A percentile compares a stretch with the other conserved stretches of the same genome.
These are phyloP conservation scores for Nasonia giraulti DNA, from an alignment of 1,140 invertebrate genomes.

Conservation along the genomic window DNA sequence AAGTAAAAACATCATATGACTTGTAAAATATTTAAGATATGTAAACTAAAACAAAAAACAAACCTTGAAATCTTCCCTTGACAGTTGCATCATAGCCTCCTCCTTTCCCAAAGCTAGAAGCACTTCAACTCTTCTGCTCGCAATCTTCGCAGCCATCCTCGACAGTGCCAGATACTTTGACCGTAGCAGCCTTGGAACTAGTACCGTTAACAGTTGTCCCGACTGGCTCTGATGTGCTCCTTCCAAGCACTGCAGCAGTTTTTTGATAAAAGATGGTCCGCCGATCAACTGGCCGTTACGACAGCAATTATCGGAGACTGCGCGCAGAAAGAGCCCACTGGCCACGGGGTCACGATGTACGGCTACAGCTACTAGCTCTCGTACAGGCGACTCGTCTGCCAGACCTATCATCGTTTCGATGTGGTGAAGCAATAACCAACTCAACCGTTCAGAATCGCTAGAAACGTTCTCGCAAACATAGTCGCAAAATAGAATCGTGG, in stretches of 20 bases:
- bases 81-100: constrained; percentile 76
- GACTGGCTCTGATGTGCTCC: constrained; percentile 81
- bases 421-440: constrained; percentile 86
- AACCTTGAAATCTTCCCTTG: constrained; percentile 76
- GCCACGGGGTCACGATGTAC: constrained; percentile 80
- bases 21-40: not conserved
- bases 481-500: constrained; percentile 81
- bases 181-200: constrained; percentile 78
- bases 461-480: constrained; percentile 81
- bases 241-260: constrained; percentile 78
- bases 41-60: not conserved
- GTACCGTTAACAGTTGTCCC: constrained; percentile 77
- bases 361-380: constrained; percentile 77
- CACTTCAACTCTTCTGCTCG: constrained; percentile 79
- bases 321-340: constrained; percentile 83
- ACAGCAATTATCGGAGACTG: constrained; percentile 78
- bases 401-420: constrained; percentile 80
- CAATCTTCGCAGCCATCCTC: constrained; percentile 78
- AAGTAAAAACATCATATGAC: not conserved
- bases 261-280: constrained; percentile 75
- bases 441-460: constrained; percentile 82
- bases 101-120: constrained; percentile 76
- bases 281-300: constrained; percentile 43
- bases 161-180: constrained; percentile 78
- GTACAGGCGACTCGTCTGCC: constrained; percentile 78